Evolutionary conservation across 2,113 vertebrate species (phyloP), one percentile per base, ranked within the genome.

Genomic region (Tupaia tana): DNA sequence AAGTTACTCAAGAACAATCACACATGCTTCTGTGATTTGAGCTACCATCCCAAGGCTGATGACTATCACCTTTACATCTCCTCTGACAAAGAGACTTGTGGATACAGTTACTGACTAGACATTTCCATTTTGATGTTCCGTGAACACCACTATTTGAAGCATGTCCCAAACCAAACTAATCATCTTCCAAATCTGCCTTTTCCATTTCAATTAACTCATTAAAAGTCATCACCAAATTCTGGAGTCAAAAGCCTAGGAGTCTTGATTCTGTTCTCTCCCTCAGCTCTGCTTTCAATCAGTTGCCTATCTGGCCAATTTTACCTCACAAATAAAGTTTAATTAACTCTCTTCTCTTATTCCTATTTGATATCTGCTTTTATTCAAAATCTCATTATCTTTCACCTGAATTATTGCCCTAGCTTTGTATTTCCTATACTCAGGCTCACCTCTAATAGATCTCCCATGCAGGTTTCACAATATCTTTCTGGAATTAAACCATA

Each of bases 341-440:
- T 91, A 83, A 86, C 80, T 95, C 59, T 87, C 64, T 69, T 86
- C 29, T 73, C 56, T 93, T 86, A 31, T 95, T 63, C 29, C 31
- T 89, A 75, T 80, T 86, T 77, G 80, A 69, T 54, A 43, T 83
- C 75, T 93, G 84, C 75, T 83, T 92, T 69, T 66, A 87, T 93
- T 95, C 66, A 63, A 94, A 94, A 91, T 29, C 59, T 80, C 66
- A 95, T 91, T 88, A 86, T 86, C 66, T 87, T 86, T 69, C 79
- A 86, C 31, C 54, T 86, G 91, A 97, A 83, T 91, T 92, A 96
- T 74, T 73, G 63, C 77, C 73, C 31, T 54, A 18, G 54, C 29
- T 80, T 59, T 83, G 67, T 77, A 25, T 90, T 84, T 90, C 63
- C 73, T 90, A 52, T 29, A 69, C 11, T 22, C 22, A 63, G 69